Conservation (phyloP, 2,113 vertebrate genomes). For the Tautogolabrus adspersus region DNA sequence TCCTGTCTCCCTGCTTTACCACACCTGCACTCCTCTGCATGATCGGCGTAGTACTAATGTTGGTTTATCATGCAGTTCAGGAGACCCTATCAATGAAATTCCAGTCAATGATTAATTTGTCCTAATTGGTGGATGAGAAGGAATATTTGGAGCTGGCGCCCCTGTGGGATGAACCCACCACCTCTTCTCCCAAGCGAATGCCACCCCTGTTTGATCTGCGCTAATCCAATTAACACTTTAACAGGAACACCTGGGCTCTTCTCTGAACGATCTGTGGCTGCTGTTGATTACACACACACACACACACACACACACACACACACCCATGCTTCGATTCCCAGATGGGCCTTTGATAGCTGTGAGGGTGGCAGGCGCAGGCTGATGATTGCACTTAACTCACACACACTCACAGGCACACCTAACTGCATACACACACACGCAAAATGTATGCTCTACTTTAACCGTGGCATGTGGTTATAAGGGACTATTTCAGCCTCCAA, state of each 20-base stretch:
- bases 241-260: slow-evolving; percentile 85
- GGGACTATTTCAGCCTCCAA: slow-evolving; percentile 70
- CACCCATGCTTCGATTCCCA: slow-evolving; percentile 56
- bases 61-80: slow-evolving; percentile 8
- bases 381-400: slow-evolving; percentile 73
- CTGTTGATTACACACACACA: slow-evolving; percentile 2
- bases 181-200: slow-evolving; percentile 62
- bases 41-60: neutral
- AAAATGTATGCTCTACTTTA: slow-evolving; percentile 41
- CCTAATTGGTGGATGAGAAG: slow-evolving; percentile 71
- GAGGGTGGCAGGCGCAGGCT: slow-evolving; percentile 68
- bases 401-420: slow-evolving; percentile 25
- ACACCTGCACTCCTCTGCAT: neutral
- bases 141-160: slow-evolving; percentile 47
- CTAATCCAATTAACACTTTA: slow-evolving; percentile 86
- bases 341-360: slow-evolving; percentile 82
- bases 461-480: slow-evolving; percentile 52
- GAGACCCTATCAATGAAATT: slow-evolving; percentile 55
- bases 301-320: neutral
- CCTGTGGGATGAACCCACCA: slow-evolving; percentile 55
- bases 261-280: slow-evolving; percentile 57
- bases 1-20: neutral
- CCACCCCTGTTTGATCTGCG: slow-evolving; percentile 79
- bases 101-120: slow-evolving; percentile 71
- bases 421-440: slow-evolving; percentile 19